Evolutionary conservation across 2,113 vertebrate species (phyloP).

Genomic region (Megatriorchis doriae): DNA sequence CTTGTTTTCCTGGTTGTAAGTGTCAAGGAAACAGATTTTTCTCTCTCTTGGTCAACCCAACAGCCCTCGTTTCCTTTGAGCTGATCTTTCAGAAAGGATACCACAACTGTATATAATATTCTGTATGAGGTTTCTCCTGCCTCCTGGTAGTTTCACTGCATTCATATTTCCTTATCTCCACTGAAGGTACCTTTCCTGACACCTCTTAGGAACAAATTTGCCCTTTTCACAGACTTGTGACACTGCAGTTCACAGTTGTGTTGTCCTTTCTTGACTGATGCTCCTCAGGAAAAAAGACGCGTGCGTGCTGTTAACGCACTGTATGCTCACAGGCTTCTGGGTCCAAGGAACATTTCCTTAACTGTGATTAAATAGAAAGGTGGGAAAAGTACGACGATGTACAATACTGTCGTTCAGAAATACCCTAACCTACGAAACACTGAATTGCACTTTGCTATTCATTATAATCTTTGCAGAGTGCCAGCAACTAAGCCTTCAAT

Average conservation of each 20-base stretch:
- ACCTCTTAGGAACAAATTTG: neutral
- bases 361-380: neutral
- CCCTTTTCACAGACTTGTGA: neutral
- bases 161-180: neutral
- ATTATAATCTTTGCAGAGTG: neutral
- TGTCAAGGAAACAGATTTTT: neutral
- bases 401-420: neutral
- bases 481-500: neutral
- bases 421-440: neutral
- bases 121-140: neutral
- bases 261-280: neutral
- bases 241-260: rapidly evolving
- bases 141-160: neutral
- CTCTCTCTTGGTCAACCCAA: neutral
- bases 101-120: neutral
- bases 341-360: neutral
- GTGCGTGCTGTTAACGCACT: neutral
- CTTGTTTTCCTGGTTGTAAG: neutral
- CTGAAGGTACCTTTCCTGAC: neutral
- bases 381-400: neutral
- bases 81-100: neutral
- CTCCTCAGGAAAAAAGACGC: neutral
- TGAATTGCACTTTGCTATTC: neutral
- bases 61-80: neutral
- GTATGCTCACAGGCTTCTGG: neutral